Conservation (phyloP, 2,888 invertebrate genomes). For the Linyphia triangularis region DNA sequence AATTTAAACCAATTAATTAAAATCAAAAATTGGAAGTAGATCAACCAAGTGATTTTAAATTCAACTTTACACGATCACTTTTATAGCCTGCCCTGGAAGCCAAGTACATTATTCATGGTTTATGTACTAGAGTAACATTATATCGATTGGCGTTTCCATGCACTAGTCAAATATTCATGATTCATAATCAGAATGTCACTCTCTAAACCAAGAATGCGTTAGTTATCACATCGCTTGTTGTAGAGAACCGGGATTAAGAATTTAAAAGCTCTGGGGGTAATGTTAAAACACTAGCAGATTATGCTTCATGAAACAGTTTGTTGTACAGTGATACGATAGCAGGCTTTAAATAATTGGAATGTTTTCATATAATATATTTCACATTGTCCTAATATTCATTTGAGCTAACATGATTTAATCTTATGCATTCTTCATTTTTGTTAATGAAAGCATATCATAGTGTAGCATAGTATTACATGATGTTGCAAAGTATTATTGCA, state of each 20-base stretch:
- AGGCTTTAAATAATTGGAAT: too few relatives aligned
- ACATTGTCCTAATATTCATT: too few relatives aligned
- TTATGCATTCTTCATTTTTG: too few relatives aligned
- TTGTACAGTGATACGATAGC: not conserved
- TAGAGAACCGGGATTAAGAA: conserved; percentile 17
- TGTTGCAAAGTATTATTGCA: too few relatives aligned
- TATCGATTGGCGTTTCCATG: not conserved
- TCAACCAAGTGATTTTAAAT: too few relatives aligned
- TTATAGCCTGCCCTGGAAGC: not conserved
- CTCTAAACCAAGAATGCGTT: conserved; percentile 24
- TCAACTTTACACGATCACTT: conserved; percentile 6
- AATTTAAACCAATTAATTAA: too few relatives aligned
- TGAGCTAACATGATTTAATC: too few relatives aligned
- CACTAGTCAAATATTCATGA: conserved; percentile 37
- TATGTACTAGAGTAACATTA: conserved; percentile 27
- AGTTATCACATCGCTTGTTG: not conserved
- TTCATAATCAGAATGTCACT: conserved; percentile 52
- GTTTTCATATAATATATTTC: too few relatives aligned
- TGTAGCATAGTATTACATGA: too few relatives aligned
- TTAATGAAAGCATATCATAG: too few relatives aligned
- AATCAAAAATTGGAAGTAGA: too few relatives aligned
- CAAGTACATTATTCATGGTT: conserved; percentile 31
- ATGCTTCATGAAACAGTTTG: not conserved
- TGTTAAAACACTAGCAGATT: conserved; percentile 7
- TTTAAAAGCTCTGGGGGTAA: conserved; percentile 17